These are phyloP conservation scores for Borostomias antarcticus DNA, from an alignment of 2,797 vertebrate species.

Conservation along the genomic window DNA sequence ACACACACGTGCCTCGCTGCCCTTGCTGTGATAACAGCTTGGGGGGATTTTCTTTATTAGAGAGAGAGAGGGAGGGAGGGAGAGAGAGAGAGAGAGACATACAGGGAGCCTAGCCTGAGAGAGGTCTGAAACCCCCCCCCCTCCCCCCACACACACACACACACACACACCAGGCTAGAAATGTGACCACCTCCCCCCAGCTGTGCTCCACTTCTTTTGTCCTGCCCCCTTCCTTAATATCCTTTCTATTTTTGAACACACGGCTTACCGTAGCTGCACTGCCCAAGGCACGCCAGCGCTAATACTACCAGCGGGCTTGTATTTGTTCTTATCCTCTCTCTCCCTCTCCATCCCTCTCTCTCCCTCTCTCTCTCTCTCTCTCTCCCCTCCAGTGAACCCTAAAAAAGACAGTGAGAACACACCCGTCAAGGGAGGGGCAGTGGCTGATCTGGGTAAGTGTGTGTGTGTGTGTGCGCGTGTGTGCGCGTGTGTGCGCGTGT, in stretches of 20 bases:
- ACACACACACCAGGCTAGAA: constrained; percentile 19
- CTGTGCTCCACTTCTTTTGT: constrained; percentile 48
- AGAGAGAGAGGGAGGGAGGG: no score
- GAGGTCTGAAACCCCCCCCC: constrained; percentile 32
- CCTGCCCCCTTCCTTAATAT: no score
- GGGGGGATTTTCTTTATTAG: background rate
- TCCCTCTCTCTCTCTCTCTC: no score
- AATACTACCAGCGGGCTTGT: no score
- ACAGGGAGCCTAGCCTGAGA: background rate
- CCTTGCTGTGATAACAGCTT: constrained; percentile 6
- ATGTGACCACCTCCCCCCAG: constrained; percentile 47
- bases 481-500: background rate
- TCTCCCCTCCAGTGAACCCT: constrained; percentile 91
- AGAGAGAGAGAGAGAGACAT: no score
- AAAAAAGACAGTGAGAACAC: constrained; percentile 95
- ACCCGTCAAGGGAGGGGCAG: constrained; percentile 90
- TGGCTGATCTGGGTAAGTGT: constrained; percentile 87
- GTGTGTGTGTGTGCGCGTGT: background rate
- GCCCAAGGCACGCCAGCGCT: constrained; percentile 24
- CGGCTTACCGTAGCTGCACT: constrained; percentile 30
- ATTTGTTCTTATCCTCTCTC: constrained; percentile 17
- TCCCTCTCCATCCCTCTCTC: no score
- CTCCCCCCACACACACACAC: background rate
- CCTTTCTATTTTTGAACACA: constrained; percentile 32
- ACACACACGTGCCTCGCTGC: background rate